phyloP scores from a whole-genome alignment of 2,888 invertebrate species.

The Tiliacea citrago region DNA sequence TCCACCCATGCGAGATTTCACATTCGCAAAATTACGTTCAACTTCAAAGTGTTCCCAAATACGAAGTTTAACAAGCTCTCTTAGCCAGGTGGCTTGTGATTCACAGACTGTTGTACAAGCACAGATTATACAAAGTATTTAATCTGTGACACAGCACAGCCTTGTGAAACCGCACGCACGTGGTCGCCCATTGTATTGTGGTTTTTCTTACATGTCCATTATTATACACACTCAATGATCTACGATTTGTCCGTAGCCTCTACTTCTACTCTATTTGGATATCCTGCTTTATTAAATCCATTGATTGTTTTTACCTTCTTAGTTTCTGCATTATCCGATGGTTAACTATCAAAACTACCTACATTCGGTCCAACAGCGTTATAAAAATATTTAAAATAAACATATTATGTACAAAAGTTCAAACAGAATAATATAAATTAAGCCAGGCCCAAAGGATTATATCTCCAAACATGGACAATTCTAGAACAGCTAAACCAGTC shows the following conservation, averaged over 20 bases:
- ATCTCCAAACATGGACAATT: constrained; percentile 40
- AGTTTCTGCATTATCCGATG: neutral
- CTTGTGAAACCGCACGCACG: constrained; percentile 66
- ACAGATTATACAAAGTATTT: constrained; percentile 34
- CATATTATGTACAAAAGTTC: neutral
- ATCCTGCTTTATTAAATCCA: constrained; percentile 21
- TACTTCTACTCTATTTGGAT: constrained; percentile 19
- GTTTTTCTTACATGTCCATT: constrained; percentile 53
- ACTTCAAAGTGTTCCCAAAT: constrained; percentile 10
- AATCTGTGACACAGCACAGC: constrained; percentile 29
- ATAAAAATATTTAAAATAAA: neutral
- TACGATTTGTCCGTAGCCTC: constrained; percentile 31
- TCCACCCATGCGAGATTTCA: neutral
- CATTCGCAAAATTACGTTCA: neutral
- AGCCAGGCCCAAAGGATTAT: constrained; percentile 30
- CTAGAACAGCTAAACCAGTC: constrained; percentile 47
- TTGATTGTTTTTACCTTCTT: neutral
- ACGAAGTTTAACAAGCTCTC: constrained; percentile 21
- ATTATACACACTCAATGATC: constrained; percentile 30
- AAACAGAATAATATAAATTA: constrained; percentile 27
- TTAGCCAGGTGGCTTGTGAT: constrained; percentile 50
- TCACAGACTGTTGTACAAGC: constrained; percentile 21
- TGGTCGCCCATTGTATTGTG: constrained; percentile 52
- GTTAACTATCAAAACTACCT: neutral
- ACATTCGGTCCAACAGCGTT: neutral